Percentiles rank a stretch among this genome's conserved stretches.
phyloP scores from a whole-genome alignment of 1,140 invertebrate genomes.

The Eulimnadia texana region DNA sequence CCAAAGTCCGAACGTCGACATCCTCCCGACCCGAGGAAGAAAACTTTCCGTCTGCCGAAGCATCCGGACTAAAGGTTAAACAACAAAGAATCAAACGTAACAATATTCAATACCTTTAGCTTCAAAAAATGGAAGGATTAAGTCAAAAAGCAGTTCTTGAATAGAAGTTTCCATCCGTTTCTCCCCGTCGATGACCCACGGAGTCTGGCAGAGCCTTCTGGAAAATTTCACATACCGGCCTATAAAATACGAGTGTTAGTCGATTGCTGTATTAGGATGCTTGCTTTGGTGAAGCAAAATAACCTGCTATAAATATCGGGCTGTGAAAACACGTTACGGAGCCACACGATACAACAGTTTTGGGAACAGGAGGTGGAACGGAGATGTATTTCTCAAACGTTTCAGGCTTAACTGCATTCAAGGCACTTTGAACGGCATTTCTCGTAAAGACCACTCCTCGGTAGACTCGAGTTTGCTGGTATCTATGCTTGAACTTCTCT shows the following conservation, averaged over 20 bases:
- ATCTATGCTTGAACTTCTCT: constrained; percentile 22
- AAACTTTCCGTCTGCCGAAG: constrained; percentile 35
- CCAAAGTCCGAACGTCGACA: constrained; percentile 77
- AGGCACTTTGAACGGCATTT: constrained; percentile 36
- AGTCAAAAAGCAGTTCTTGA: constrained; percentile 69
- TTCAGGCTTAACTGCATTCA: constrained; percentile 29
- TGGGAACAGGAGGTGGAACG: constrained; percentile 32
- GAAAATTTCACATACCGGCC: constrained; percentile 79
- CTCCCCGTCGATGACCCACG: constrained; percentile 76
- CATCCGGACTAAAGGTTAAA: background rate
- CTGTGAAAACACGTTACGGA: constrained; percentile 35
- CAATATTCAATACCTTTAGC: constrained; percentile 32
- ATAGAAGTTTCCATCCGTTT: constrained; percentile 70
- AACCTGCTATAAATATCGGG: constrained; percentile 44
- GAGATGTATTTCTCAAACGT: constrained; percentile 32
- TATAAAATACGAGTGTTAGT: too few species aligned
- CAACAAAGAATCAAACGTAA: constrained; percentile 9
- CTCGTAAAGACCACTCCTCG: constrained; percentile 33
- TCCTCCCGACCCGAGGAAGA: constrained; percentile 87
- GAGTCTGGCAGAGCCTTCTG: constrained; percentile 75
- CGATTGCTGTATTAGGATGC: constrained; percentile 20
- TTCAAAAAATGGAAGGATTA: constrained; percentile 34
- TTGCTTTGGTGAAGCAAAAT: constrained; percentile 18
- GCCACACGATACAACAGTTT: constrained; percentile 27
- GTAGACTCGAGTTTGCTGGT: constrained; percentile 26